Base-by-base conservation (phyloP, 1,140 invertebrate species). In the Trichonephila clavipes region DNA sequence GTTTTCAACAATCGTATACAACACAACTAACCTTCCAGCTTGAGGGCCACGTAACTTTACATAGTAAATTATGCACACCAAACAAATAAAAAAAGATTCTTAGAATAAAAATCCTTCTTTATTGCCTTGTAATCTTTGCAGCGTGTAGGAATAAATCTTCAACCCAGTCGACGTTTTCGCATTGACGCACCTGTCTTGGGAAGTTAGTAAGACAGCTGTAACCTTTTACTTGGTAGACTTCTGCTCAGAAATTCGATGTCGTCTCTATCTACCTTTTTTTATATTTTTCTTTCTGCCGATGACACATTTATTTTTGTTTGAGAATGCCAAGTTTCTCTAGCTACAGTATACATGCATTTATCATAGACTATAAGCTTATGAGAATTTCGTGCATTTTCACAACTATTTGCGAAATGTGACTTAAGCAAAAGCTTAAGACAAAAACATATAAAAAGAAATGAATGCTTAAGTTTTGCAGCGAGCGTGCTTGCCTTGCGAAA, bases 81-180 rank as follows among this genome's bases (percentile, higher is more conserved):
- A 51, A 51, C 51, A 59, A 59, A 83, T 21, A 59, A 83, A 83
- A n/a, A 58, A 83, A 83, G 14, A 51, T 58, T 8, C 21, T n/a
- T 12, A 24, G 40, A 58, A 6, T 19, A 83, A 59, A 19, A 51
- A 51, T 83, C 82, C n/a, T 58, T 51, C 44, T 51, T 83, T 59
- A 83, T 83, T 83, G 19, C 82, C n/a, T 83, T 83, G 82, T 28
- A 83, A 83, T 58, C 82, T 58, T 8, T 28, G 82, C 19, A 83
- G 82, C 82, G 40, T 83, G 21, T 21, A 59, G 2, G n/a, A 83
- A 83, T 83, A 83, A 83, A 83, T 83, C 72, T n/a, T 19, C 72
- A 3, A 2, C 72, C 1, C 28, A 83, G 44, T 58, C 44, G 51
- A 83, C 51, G 82, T 58, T 59, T 83, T 83, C 82, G n/a, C 72